A percentile compares a stretch with the other conserved stretches of the same genome.
Conservation (phyloP, 2,888 invertebrate species). For the Itoplectis maculator region DNA sequence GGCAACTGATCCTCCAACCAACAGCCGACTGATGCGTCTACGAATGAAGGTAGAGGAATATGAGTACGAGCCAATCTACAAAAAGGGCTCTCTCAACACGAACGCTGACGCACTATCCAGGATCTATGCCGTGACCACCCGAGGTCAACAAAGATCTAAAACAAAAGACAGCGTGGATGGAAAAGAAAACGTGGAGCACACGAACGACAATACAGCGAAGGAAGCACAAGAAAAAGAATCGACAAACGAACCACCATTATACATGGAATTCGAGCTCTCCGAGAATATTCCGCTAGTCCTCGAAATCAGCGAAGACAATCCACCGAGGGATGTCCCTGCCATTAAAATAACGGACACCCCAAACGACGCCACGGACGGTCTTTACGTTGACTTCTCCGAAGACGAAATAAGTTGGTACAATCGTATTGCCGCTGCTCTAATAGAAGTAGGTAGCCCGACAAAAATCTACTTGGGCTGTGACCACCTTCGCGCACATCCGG, state of each 20-base stretch:
- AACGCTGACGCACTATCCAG: neutral
- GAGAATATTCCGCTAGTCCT: neutral
- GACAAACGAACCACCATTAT: neutral
- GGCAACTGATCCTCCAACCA: neutral
- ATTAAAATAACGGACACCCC: constrained; percentile 1
- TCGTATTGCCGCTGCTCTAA: neutral
- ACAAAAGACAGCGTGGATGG: neutral
- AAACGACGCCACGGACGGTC: neutral
- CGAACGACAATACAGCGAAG: too few relatives aligned
- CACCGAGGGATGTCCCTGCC: neutral
- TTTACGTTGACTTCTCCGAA: neutral
- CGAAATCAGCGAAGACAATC: neutral
- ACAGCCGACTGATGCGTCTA: neutral
- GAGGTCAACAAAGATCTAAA: neutral
- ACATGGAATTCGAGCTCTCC: neutral
- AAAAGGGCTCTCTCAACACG: neutral
- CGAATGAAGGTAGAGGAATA: neutral
- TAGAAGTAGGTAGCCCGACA: neutral
- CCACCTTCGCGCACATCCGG: neutral
- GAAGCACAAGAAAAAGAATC: too few relatives aligned
- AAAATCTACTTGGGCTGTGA: neutral
- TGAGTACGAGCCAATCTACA: neutral
- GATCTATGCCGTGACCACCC: neutral
- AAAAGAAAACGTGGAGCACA: neutral
- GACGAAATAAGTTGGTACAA: neutral